Evolutionary conservation across 2,888 invertebrate genomes (phyloP), one percentile per base, ranked within the genome.

Genomic region (Microplitis deprimator): DNA sequence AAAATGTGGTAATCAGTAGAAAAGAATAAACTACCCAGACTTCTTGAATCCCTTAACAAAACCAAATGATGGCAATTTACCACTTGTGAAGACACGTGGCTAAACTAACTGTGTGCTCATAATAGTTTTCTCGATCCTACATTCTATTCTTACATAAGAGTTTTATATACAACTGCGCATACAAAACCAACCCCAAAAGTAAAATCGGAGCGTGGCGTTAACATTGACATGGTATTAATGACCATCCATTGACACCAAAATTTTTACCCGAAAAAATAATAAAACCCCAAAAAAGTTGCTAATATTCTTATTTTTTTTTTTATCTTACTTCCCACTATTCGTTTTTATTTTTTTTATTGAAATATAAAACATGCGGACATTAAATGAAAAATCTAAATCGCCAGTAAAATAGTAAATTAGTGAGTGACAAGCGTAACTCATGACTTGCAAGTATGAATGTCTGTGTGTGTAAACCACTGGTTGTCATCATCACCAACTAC

Each of bases 71-170:
- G 85, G 82, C 83, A 85, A 87, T 88, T 86, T 84, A 79, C 80
- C 84, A 84, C 85, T 85, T 84, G 84, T 83, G 82, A 80, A 73
- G 85, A 83, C 88, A 88, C 88, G 88, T 88, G 88, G 81, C 87
- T 80, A 81, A 84, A 84, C 81, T 83, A 83, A 83, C 83, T 84
- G 82, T 85, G 84, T 83, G 83, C 81, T 82, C 82, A 80, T 88
- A 88, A 87, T 87, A 85, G 85, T 50, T 83, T 82, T 82, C 79
- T 81, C 82, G 84, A 84, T 85, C 82, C 81, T 81, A 76, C 78
- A 78, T 75, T 78, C 80, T 81, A 81, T 84, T 82, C 82, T 79
- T 73, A 50, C 50, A 50, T 50, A 50, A 50, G 50, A 50, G 50
- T 68, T 73, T 62, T 71, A 81, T 80, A 79, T 77, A 50, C 79